Evolutionary conservation across 1,140 invertebrate species (phyloP), one percentile per base, ranked within the genome.

Genomic region (Drosophila burlai): DNA sequence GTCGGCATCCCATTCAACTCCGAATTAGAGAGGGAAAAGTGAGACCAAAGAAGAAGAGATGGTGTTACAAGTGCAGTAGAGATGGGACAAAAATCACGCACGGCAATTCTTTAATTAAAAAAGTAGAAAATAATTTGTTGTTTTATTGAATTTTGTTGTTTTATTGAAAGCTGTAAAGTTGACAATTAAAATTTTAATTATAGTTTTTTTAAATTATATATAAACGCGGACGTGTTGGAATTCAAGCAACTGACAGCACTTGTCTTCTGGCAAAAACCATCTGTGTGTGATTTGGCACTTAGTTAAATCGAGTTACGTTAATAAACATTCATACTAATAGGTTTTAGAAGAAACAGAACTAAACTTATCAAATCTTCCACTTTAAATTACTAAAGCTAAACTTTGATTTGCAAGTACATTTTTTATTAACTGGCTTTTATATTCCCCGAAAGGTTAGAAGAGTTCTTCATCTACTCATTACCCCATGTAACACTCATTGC

Each of bases 1-100:
- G 21, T 40, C 46, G 55, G 40, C 34, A 21, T 52, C 63, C 69
- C 43, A 46, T 36, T 60, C 21, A 61, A 31, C 46, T 59, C 46
- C 16, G 36, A 49, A 52, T 40, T 61, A 29, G 31, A 29, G 31
- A 9, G n/a, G 24, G 4, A 13, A 40, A 26, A 21, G 43, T 45
- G 24, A 42, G 31, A 68, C 38, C 21, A 21, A 52, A 31, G 47
- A 24, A 54, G 24, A 45, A 29, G 36, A 13, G 8, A 24, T 26
- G 49, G 24, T 31, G 40, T 31, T 29, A 31, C 43, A 31, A 13
- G 43, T 60, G 43, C 26, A 47, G 36, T 36, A 43, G 67, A 31
- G 69, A 73, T 42, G 71, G 46, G 4, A 11, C 6, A 29, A 29
- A 45, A 38, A 40, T 72, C 68, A 72, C 38, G 67, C 54, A 38